Conservation (phyloP, 1,140 invertebrate species). For the Nephila pilipes region DNA sequence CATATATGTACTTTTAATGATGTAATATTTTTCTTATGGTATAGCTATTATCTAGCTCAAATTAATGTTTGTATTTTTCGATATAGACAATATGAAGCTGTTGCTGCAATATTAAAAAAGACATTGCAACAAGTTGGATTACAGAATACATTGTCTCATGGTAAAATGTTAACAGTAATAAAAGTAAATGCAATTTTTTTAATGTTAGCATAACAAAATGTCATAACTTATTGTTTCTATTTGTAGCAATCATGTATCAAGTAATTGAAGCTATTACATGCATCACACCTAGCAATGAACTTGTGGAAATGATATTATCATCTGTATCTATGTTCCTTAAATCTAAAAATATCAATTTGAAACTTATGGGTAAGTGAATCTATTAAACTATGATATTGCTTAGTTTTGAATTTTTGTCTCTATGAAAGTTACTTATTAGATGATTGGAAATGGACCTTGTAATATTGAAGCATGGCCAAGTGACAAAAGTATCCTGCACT, state of each 20-base stretch:
- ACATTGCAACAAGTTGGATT: slow-evolving; percentile 59
- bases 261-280: slow-evolving; percentile 55
- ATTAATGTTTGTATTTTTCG: neutral
- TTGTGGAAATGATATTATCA: slow-evolving; percentile 62
- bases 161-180: neutral
- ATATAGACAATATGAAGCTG: slow-evolving; percentile 44
- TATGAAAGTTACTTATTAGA: too few relatives aligned
- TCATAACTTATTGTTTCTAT: slow-evolving; percentile 38
- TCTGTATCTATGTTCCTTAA: slow-evolving; percentile 67
- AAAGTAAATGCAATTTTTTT: neutral
- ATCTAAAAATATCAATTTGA: slow-evolving; percentile 73
- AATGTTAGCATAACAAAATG: neutral
- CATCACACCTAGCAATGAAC: slow-evolving; percentile 32
- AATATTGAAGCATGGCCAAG: too few relatives aligned
- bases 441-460: too few relatives aligned
- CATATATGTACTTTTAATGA: too few relatives aligned
- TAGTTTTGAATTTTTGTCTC: neutral
- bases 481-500: too few relatives aligned
- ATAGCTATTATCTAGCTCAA: too few relatives aligned
- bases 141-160: slow-evolving; percentile 47
- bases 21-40: neutral
- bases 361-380: slow-evolving; percentile 65
- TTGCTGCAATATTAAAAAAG: slow-evolving; percentile 61
- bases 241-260: slow-evolving; percentile 74
- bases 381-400: neutral